phyloP scores from a whole-genome alignment of 2,113 vertebrate genomes.

The Rhizomys pruinosus region DNA sequence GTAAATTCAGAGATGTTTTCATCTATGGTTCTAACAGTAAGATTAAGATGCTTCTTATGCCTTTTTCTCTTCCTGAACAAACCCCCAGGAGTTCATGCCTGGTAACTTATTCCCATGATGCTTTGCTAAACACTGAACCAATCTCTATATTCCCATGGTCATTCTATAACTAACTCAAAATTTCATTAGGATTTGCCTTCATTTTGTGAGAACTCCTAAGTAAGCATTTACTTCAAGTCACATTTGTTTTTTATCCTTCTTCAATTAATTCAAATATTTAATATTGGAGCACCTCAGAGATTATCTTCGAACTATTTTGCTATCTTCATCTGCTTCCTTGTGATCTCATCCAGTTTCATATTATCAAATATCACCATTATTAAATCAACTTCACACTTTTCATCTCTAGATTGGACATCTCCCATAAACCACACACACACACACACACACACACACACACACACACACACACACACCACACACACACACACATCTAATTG shows the following conservation, averaged over 20 bases:
- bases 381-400: background rate
- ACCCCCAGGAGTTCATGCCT: background rate
- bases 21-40: too few species aligned
- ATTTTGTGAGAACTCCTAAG: slow-evolving; percentile 1
- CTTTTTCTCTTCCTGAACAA: background rate
- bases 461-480: too few species aligned
- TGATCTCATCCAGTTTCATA: background rate
- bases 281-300: background rate
- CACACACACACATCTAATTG: background rate
- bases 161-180: background rate
- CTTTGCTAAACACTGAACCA: slow-evolving; percentile 17
- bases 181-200: background rate
- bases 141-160: background rate
- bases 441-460: too few species aligned
- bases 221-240: slow-evolving; percentile 38
- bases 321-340: background rate
- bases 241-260: background rate
- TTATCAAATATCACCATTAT: background rate
- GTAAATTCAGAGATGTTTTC: too few species aligned
- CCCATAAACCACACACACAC: background rate
- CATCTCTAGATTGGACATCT: slow-evolving; percentile 1
- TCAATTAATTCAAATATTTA: slow-evolving; percentile 29
- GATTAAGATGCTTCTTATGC: background rate
- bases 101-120: background rate
- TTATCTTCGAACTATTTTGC: background rate